phyloP scores from a whole-genome alignment of 2,888 invertebrate species.

The Tinea pellionella region DNA sequence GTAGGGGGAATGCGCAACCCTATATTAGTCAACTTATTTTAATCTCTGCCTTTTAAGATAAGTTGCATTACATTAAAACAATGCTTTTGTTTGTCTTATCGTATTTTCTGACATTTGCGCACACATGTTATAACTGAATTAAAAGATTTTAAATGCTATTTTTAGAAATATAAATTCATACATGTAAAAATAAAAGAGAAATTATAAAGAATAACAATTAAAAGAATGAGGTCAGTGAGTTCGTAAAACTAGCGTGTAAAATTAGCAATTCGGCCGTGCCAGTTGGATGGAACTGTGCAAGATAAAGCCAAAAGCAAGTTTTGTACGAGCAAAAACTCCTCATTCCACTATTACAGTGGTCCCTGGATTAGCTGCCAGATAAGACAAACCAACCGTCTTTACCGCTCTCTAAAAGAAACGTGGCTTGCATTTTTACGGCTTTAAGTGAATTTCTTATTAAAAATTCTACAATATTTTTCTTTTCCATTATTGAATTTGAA shows the following conservation, averaged over 20 bases:
- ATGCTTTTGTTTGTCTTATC: no score
- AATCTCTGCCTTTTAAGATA: not conserved
- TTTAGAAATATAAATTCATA: no score
- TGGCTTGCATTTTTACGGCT: not conserved
- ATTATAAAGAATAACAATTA: not conserved
- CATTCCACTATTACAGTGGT: not conserved
- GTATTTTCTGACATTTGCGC: no score
- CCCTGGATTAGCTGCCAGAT: slow-evolving; percentile 7
- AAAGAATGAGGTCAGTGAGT: not conserved
- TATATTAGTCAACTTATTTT: not conserved
- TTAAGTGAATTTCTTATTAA: not conserved
- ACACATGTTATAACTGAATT: no score
- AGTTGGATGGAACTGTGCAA: not conserved
- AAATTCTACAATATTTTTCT: not conserved
- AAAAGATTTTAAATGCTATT: no score
- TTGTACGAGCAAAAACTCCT: slow-evolving; percentile 4
- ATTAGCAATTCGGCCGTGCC: slow-evolving; percentile 15
- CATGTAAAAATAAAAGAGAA: not conserved
- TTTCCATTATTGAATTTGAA: not conserved
- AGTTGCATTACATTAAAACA: not conserved
- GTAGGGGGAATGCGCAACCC: not conserved
- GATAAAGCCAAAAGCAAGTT: slow-evolving; percentile 9
- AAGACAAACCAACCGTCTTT: slow-evolving; percentile 10
- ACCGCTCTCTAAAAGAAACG: not conserved
- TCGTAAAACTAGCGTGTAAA: slow-evolving; percentile 12